Conservation (phyloP, 2,797 vertebrate species). For the Strix occidentalis region DNA sequence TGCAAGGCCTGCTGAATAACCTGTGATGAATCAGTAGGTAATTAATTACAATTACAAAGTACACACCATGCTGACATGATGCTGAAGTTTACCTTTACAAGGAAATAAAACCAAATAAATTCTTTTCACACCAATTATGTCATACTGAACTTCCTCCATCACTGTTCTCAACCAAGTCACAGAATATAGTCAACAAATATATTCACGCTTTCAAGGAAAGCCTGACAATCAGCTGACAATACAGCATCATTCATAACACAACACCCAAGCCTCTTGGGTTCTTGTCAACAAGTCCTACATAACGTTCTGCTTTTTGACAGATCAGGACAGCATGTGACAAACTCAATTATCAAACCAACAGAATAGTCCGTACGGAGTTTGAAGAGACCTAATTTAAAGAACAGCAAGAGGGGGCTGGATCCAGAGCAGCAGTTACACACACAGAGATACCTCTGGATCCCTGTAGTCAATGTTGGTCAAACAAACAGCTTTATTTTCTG, state of each 20-base stretch:
- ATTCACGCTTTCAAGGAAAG: background rate
- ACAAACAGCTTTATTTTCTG: background rate
- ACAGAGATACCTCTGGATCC: background rate
- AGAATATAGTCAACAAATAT: background rate
- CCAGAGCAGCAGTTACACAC: background rate
- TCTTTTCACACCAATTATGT: background rate
- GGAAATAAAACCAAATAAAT: background rate
- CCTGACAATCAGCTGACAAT: background rate
- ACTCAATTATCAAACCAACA: background rate
- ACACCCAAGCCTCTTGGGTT: background rate
- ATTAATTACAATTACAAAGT: slow-evolving; percentile 57
- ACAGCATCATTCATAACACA: background rate
- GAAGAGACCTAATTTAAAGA: background rate
- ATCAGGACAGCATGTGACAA: background rate
- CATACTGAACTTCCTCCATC: background rate
- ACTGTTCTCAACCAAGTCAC: background rate
- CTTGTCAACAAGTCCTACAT: background rate
- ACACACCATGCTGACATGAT: slow-evolving; percentile 16
- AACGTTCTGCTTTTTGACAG: background rate
- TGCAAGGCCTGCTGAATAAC: slow-evolving; percentile 93
- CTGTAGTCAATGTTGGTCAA: background rate
- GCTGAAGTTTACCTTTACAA: slow-evolving; percentile 1
- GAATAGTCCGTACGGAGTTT: background rate
- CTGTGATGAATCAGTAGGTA: slow-evolving; percentile 74
- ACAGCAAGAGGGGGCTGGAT: background rate